Base-by-base conservation (phyloP, 2,113 vertebrate genomes). In the Neoarius graeffei region DNA sequence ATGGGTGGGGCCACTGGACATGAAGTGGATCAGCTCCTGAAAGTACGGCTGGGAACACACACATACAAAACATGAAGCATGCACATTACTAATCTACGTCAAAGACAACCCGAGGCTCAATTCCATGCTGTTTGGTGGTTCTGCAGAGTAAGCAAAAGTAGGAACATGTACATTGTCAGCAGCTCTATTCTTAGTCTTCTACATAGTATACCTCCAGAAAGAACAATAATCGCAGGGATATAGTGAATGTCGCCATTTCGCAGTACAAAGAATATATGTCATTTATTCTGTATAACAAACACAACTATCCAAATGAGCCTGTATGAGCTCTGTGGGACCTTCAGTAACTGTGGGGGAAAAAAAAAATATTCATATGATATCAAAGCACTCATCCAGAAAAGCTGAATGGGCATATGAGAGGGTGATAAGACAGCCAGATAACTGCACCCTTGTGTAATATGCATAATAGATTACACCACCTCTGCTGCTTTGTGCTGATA, bases 1-100 rank as follows among this genome's bases (percentile, higher is more conserved):
- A 73, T 93, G 95, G 85, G 94, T 96, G 0, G 96, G 96, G 35
- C 97, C 97, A 35, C 96, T 96, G 87, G 96, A 96, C 96, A 97
- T 97, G 66, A 97, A 96, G 84, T 90, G 93, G 4, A 97, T 92
- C 93, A 97, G 91, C 86, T 96, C 96, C 85, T 96, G 93, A 90
- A 97, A 97, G 91, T 89, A 92, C 7, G 91, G 93, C 97, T 98
- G 67, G 48, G 30, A 90, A 92, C 69, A 88, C 66, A 71, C 76
- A 80, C 50, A 57, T 73, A 87, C 73, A 84, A 14, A 88, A 9
- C 80, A 60, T 87, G n/a, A 92, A 19, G 86, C 6, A 20, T 48
- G 48, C 25, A 84, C 13, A 60, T 84, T 83, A 73, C 48, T n/a
- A 7, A 79, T 19, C 59, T 87, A 85, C 73, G 82, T 85, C 76